Conservation (phyloP, 2,113 vertebrate genomes). For the Haplotaxodon microlepis region DNA sequence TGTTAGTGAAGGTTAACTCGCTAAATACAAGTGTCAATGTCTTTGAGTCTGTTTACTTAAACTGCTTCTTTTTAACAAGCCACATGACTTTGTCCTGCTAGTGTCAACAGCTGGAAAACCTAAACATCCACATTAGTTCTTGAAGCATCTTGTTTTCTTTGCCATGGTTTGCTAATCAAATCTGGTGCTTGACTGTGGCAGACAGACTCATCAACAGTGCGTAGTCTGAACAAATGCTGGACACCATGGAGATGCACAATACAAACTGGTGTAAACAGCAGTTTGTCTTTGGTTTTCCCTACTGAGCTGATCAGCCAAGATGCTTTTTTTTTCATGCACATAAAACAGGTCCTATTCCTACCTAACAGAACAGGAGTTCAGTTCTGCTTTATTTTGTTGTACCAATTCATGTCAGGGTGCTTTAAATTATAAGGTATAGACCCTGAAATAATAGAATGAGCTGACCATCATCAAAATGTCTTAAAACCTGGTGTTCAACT, state of each 20-base stretch:
- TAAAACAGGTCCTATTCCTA: rapidly evolving
- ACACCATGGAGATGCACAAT: background rate
- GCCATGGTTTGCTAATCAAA: rapidly evolving
- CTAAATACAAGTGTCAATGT: background rate
- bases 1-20: background rate
- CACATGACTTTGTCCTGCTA: background rate
- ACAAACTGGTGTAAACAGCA: background rate
- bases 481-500: rapidly evolving
- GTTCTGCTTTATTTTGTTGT: background rate
- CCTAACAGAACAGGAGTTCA: background rate
- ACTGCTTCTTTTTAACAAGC: background rate
- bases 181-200: background rate
- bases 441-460: background rate
- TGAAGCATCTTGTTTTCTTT: background rate
- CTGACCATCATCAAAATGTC: rapidly evolving
- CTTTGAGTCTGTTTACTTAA: background rate
- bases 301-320: background rate
- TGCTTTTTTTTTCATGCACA: background rate
- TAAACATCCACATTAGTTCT: background rate
- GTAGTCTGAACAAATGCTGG: background rate
- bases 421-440: background rate
- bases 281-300: background rate
- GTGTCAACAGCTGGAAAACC: background rate
- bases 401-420: rapidly evolving
- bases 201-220: background rate